Evolutionary conservation across 2,797 vertebrate genomes (phyloP).

Genomic region (Phrynocephalus vlangalii): DNA sequence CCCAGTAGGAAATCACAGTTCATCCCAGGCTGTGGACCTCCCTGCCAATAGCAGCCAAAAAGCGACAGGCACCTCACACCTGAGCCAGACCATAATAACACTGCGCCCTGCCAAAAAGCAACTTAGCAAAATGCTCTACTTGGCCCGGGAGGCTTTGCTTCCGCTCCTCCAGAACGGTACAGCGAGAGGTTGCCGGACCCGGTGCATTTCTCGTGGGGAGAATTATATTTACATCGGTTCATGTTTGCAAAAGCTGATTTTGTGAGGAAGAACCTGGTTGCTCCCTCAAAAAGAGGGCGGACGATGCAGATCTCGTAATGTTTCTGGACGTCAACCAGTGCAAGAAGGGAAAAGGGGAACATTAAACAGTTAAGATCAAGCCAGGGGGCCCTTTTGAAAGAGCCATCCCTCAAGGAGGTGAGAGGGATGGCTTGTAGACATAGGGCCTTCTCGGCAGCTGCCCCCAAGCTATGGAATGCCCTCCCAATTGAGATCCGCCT

Average conservation of each 20-base stretch:
- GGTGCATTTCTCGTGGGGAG: background rate
- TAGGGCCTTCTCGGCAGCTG: no score
- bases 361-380: no score
- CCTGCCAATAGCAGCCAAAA: background rate
- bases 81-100: background rate
- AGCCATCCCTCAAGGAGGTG: no score
- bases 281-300: slow-evolving; percentile 49
- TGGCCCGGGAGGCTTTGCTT: background rate
- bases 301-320: slow-evolving; percentile 22
- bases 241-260: background rate
- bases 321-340: slow-evolving; percentile 1
- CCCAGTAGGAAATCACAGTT: background rate
- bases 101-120: background rate
- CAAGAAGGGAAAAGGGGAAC: background rate
- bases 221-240: background rate
- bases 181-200: no score
- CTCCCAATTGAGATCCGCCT: no score
- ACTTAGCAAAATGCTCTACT: background rate
- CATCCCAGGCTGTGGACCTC: background rate
- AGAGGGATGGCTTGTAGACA: no score
- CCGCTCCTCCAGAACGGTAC: no score
- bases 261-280: background rate
- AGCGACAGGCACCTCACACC: background rate
- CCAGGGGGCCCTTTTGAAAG: no score
- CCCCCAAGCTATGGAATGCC: no score